A percentile compares a stretch with the other conserved stretches of the same genome.
phyloP scores from a whole-genome alignment of 2,797 vertebrate genomes.

The Phrynocephalus forsythii region DNA sequence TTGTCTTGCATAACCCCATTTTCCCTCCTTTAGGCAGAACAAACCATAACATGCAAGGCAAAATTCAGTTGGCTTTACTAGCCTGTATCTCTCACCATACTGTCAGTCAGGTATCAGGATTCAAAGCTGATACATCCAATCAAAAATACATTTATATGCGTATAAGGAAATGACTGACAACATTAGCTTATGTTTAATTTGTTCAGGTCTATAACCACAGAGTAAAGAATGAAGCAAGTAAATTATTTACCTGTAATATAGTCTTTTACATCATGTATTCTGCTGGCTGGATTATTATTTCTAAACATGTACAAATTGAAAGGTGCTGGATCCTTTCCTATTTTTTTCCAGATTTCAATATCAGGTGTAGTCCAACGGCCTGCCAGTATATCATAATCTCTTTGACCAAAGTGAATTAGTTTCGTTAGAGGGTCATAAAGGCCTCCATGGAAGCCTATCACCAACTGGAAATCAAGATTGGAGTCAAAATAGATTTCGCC shows the following conservation, averaged over 20 bases:
- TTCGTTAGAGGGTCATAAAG: conserved; percentile 96
- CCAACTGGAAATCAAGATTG: conserved; percentile 94
- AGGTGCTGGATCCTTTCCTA: conserved; percentile 91
- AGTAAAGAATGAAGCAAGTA: too few relatives aligned
- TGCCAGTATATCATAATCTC: conserved; percentile 96
- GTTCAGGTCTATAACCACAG: too few relatives aligned
- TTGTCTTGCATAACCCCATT: conserved; percentile 16
- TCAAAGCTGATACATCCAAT: conserved; percentile 24
- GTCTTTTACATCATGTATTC: conserved; percentile 94
- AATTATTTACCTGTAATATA: conserved; percentile 91
- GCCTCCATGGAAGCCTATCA: conserved; percentile 97
- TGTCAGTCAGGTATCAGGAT: conserved; percentile 15
- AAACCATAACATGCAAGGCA: conserved; percentile 16
- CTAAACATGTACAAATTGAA: conserved; percentile 99
- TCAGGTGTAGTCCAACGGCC: conserved; percentile 96
- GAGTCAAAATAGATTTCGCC: conserved; percentile 98
- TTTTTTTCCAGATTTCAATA: conserved; percentile 90
- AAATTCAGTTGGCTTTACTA: background rate
- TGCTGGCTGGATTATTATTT: conserved; percentile 98
- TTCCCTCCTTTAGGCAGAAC: background rate
- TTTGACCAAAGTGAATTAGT: conserved; percentile 94
- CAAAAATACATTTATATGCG: background rate
- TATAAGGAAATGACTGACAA: conserved; percentile 1
- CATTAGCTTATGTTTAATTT: conserved; percentile 14
- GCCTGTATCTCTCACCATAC: conserved; percentile 4